A percentile compares a stretch with the other conserved stretches of the same genome.
These are phyloP conservation scores for Synchiropus splendidus DNA, from an alignment of 2,113 vertebrate species.

Conservation along the genomic window DNA sequence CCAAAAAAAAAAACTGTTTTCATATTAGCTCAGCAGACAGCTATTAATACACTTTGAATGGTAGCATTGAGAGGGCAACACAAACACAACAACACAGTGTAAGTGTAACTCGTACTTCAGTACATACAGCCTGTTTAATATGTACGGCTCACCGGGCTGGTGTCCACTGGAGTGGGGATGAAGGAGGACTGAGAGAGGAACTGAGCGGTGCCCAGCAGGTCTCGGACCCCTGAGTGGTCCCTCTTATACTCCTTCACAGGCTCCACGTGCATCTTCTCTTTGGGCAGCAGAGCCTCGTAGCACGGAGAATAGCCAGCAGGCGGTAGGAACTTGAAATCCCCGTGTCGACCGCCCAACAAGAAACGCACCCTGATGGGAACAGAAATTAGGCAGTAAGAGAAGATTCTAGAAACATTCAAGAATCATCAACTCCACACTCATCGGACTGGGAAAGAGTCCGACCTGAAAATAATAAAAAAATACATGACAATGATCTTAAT, in stretches of 20 bases:
- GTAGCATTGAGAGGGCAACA: too few relatives aligned
- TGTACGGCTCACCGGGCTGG: constrained; percentile 84
- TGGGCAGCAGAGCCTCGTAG: constrained; percentile 89
- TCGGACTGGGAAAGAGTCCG: too few relatives aligned
- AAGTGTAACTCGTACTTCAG: too few relatives aligned
- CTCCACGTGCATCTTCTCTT: constrained; percentile 93
- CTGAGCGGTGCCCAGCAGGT: constrained; percentile 85
- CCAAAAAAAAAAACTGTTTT: constrained; percentile 10
- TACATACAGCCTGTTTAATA: too few relatives aligned
- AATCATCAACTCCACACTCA: too few relatives aligned
- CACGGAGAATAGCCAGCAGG: constrained; percentile 92
- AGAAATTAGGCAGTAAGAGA: too few relatives aligned
- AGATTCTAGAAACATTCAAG: too few relatives aligned
- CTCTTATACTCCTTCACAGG: constrained; percentile 95
- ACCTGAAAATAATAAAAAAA: too few relatives aligned
- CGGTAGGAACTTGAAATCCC: constrained; percentile 94
- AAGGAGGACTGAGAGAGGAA: constrained; percentile 93
- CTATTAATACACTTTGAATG: too few relatives aligned
- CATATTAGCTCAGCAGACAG: not conserved
- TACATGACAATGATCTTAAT: too few relatives aligned
- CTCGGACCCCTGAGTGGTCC: constrained; percentile 79
- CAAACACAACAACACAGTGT: too few relatives aligned
- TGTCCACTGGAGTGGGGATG: constrained; percentile 89
- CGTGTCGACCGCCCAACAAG: constrained; percentile 88
- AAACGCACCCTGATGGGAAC: constrained; percentile 79